These are phyloP conservation scores for Ctenodactylus gundi DNA, from an alignment of 2,113 vertebrate genomes.

Conservation along the genomic window DNA sequence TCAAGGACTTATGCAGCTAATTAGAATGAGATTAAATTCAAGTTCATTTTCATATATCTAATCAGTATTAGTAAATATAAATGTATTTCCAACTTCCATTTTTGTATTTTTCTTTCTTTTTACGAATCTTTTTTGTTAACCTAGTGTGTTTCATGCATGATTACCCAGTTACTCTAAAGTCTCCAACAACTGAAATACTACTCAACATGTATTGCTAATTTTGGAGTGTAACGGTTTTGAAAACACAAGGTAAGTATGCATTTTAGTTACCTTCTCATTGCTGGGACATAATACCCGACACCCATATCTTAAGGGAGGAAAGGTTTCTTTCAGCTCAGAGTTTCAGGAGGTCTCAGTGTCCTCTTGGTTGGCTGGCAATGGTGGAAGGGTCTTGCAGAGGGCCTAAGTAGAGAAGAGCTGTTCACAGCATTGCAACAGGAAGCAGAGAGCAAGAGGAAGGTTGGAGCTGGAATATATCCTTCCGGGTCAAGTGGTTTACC, in stretches of 20 bases:
- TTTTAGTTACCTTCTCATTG: too few relatives aligned
- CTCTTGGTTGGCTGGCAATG: too few relatives aligned
- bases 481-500: too few relatives aligned
- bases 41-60: background rate
- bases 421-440: too few relatives aligned
- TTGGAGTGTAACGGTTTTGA: background rate
- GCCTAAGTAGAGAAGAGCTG: too few relatives aligned
- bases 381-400: too few relatives aligned
- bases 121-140: background rate
- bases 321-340: too few relatives aligned
- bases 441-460: too few relatives aligned
- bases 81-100: background rate
- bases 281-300: too few relatives aligned
- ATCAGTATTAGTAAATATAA: background rate
- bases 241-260: background rate
- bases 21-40: background rate
- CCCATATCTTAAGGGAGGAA: too few relatives aligned
- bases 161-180: background rate
- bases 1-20: background rate
- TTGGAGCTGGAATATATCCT: too few relatives aligned
- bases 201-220: background rate
- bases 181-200: background rate
- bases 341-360: too few relatives aligned
- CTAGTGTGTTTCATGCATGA: background rate
- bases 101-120: background rate